Conservation (phyloP, 2,113 vertebrate species). For the Panurus biarmicus region DNA sequence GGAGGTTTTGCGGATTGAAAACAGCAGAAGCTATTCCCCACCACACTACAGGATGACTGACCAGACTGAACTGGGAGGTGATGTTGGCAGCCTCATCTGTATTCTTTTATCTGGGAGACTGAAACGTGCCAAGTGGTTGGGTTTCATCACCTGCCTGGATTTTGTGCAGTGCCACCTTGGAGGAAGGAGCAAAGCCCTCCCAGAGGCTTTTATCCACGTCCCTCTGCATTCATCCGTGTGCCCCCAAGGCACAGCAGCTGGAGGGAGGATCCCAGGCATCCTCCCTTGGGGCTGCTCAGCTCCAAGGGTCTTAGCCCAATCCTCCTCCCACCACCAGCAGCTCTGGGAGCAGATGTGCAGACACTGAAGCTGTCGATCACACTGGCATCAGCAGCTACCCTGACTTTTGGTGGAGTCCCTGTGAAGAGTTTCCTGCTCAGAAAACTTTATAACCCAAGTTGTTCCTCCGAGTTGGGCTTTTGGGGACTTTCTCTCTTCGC, state of each 20-base stretch:
- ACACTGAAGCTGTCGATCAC: neutral
- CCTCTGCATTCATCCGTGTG: neutral
- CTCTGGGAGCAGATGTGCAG: neutral
- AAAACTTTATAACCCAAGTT: neutral
- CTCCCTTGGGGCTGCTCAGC: neutral
- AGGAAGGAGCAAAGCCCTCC: neutral
- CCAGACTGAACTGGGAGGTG: neutral
- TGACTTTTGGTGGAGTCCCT: neutral
- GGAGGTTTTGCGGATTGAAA: neutral
- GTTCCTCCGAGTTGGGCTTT: fast-evolving
- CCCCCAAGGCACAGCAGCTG: neutral
- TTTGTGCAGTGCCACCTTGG: neutral
- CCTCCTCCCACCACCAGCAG: neutral
- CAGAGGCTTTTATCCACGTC: neutral
- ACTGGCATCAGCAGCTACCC: neutral
- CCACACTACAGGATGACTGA: neutral
- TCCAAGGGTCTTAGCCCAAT: neutral
- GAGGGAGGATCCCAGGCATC: neutral
- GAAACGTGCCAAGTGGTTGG: neutral
- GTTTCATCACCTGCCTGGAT: neutral
- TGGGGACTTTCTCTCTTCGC: neutral
- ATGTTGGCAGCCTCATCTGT: neutral
- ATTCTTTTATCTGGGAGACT: neutral
- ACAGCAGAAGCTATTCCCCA: neutral
- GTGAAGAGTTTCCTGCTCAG: neutral